A percentile compares a stretch with the other conserved stretches of the same genome.
Conservation (phyloP, 2,888 invertebrate genomes). For the Neelides folsomi region DNA sequence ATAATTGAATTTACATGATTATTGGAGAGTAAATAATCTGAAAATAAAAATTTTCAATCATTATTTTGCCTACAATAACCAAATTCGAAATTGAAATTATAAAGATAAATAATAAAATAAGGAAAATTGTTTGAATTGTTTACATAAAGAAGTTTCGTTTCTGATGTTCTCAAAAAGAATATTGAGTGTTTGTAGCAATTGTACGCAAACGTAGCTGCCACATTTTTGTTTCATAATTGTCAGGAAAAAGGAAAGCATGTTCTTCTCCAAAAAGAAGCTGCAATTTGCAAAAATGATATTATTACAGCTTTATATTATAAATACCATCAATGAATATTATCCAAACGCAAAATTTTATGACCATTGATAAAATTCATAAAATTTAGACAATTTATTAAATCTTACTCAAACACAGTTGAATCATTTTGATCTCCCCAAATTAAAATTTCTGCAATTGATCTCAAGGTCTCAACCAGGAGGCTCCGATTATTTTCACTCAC, state of each 20-base stretch:
- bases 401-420: constrained; percentile 97
- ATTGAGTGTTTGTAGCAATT: constrained; percentile 91
- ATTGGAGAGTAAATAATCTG: constrained; percentile 97
- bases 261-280: constrained; percentile 97
- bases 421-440: constrained; percentile 99
- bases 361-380: constrained; percentile 1
- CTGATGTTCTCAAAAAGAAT: constrained; percentile 98
- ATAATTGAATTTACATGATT: constrained; percentile 99
- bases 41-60: too few relatives aligned
- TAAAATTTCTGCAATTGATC: constrained; percentile 95
- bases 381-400: constrained; percentile 30
- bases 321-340: not conserved
- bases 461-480: constrained; percentile 87
- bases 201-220: constrained; percentile 94
- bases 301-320: not conserved
- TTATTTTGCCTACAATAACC: too few relatives aligned
- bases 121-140: constrained; percentile 43
- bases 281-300: not conserved
- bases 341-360: not conserved
- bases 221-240: constrained; percentile 95
- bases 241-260: constrained; percentile 95
- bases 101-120: not conserved
- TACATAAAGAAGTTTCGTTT: constrained; percentile 97
- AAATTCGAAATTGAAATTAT: not conserved
- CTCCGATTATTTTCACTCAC: constrained; percentile 88